A percentile compares a stretch with the other conserved stretches of the same genome.
These are phyloP conservation scores for Lemur catta DNA, from an alignment of 2,797 vertebrate species.

Conservation along the genomic window DNA sequence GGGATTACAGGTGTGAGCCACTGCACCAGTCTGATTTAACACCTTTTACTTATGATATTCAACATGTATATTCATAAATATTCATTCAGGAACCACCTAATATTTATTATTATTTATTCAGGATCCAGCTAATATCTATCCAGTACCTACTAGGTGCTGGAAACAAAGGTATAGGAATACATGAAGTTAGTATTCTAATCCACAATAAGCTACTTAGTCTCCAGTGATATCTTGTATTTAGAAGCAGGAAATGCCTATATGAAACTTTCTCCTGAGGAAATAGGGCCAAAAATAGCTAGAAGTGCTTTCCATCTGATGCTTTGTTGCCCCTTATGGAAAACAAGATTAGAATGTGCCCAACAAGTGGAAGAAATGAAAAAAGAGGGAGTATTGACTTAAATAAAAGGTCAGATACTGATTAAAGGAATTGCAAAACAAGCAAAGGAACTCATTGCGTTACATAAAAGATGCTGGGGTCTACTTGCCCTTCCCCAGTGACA, in stretches of 20 bases:
- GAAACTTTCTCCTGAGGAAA: neutral
- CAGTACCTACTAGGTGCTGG: neutral
- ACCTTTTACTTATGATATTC: neutral
- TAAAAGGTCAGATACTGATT: neutral
- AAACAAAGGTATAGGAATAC: neutral
- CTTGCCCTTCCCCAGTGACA: no score
- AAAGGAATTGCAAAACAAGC: constrained; percentile 4
- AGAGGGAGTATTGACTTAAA: neutral
- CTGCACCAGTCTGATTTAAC: neutral
- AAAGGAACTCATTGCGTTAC: neutral
- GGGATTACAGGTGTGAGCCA: neutral
- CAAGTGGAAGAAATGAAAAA: neutral
- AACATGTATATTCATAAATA: neutral
- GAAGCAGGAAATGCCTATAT: neutral
- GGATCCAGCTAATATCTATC: neutral
- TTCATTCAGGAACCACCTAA: neutral
- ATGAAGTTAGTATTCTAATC: neutral
- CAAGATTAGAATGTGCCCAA: neutral
- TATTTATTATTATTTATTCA: neutral
- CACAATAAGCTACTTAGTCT: neutral
- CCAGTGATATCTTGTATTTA: neutral
- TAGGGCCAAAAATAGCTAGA: neutral
- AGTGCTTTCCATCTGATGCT: neutral
- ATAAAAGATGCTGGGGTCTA: neutral
- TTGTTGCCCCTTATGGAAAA: neutral